These are phyloP conservation scores for Nesometra sesokonis DNA, from an alignment of 35 echinoderm and acorn worm species.

Conservation along the genomic window DNA sequence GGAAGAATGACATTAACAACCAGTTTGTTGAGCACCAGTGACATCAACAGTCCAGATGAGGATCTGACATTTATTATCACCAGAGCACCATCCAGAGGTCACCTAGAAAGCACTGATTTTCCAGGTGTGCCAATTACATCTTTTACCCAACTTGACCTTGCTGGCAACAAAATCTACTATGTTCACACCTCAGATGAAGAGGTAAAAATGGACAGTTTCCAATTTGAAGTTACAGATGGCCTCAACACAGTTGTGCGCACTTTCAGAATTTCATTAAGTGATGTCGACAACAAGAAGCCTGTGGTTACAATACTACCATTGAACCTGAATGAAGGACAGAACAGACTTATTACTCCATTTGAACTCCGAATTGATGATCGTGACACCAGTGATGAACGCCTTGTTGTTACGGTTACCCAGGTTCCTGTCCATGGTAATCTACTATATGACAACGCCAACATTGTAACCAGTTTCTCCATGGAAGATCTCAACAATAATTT, in stretches of 20 bases:
- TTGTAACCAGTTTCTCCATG: slow-evolving; percentile 85
- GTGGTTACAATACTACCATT: slow-evolving; percentile 56
- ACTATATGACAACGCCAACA: slow-evolving; percentile 57
- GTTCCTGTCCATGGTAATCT: slow-evolving; percentile 85
- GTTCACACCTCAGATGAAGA: slow-evolving; percentile 92
- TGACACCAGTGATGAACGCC: slow-evolving; percentile 42
- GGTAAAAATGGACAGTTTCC: slow-evolving; percentile 97
- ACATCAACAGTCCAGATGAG: slow-evolving; percentile 98
- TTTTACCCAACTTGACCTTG: slow-evolving; percentile 89
- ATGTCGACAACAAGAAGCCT: slow-evolving; percentile 94
- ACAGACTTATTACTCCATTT: slow-evolving; percentile 95
- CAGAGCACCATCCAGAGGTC: slow-evolving; percentile 71
- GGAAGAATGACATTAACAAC: slow-evolving; percentile 89
- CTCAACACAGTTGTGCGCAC: slow-evolving; percentile 95
- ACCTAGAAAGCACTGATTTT: slow-evolving; percentile 86
- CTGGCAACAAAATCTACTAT: slow-evolving; percentile 95
- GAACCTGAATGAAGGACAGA: slow-evolving; percentile 60
- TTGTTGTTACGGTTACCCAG: slow-evolving; percentile 86
- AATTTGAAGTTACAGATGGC: slow-evolving; percentile 91
- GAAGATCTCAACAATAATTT: slow-evolving; percentile 82
- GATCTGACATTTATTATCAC: slow-evolving; percentile 79
- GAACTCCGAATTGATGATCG: slow-evolving; percentile 82
- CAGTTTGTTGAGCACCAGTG: slow-evolving; percentile 70
- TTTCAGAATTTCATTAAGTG: slow-evolving; percentile 87
- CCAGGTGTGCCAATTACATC: slow-evolving; percentile 83